phyloP scores from a whole-genome alignment of 2,113 vertebrate species.

The Leptodactylus fuscus region DNA sequence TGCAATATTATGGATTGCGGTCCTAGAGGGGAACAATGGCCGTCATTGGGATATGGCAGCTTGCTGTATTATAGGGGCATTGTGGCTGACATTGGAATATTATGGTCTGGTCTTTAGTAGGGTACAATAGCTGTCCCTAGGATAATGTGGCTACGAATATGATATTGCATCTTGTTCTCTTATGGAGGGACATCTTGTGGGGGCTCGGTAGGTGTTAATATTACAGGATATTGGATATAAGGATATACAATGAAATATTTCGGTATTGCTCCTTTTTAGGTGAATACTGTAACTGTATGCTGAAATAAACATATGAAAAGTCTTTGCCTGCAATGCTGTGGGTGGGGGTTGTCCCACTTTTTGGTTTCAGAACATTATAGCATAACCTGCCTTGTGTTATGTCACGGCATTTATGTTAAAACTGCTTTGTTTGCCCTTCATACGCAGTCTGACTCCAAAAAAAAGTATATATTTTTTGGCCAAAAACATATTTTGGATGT shows the following conservation, averaged over 20 bases:
- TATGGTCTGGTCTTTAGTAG: background rate
- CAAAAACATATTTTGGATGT: constrained; percentile 48
- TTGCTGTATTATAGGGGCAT: background rate
- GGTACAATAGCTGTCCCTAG: background rate
- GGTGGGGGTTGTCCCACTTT: background rate
- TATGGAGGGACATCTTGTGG: too few species aligned
- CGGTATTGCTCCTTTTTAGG: too few species aligned
- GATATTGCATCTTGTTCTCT: background rate
- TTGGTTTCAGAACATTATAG: background rate
- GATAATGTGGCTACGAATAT: background rate
- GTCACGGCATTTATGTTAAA: background rate
- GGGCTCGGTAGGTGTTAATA: too few species aligned
- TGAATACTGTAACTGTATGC: background rate
- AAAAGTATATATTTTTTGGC: constrained; percentile 12
- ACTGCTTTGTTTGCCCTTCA: background rate
- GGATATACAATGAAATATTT: too few species aligned
- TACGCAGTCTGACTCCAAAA: background rate
- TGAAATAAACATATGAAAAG: background rate
- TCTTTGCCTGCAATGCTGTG: background rate
- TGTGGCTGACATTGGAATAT: background rate
- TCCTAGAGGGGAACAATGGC: background rate
- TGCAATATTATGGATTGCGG: background rate
- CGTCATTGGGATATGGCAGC: background rate
- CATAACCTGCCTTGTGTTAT: background rate
- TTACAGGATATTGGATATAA: too few species aligned